Evolutionary conservation across 2,113 vertebrate genomes (phyloP), one percentile per base, ranked within the genome.

Genomic region (Stegastes partitus): DNA sequence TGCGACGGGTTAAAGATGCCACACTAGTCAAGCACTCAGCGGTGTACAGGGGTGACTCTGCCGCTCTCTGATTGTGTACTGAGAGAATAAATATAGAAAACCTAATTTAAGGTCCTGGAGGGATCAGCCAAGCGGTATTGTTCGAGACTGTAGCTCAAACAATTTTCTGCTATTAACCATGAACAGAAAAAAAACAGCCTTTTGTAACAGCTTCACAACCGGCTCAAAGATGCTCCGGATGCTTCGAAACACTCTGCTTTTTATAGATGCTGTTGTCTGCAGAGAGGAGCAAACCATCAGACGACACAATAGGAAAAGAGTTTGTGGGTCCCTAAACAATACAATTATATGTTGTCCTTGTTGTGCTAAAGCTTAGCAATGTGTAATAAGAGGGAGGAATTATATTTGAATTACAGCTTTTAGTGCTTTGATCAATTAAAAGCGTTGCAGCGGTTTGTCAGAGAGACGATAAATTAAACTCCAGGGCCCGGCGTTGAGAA

Each of bases 21-120:
- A 49, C 1, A 15, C 66, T 74, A 28, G 59, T 57, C 74, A 53
- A 87, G 37, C 25, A 61, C 57, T 77, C 34, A 25, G 49, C 2
- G 23, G 25, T 51, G 53, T 37, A 73, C 59, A 74, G 54, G 31
- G 50, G 44, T 45, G 18, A 74, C 72, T 68, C 26, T 84, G 69
- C 31, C 42, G 44, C 28, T 83, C 39, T 51, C 71, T 61, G 47
- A 50, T 37, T 80, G 47, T 57, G 25, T 26, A 62, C 42, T 21
- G 15, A 54, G 55, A 67, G 56, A 71, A 79, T 55, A 82, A 76
- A 85, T 83, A 84, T 31, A 88, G 73, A 73, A 86, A 81, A 47
- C 22, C 62, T 58, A 2, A 78, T 83, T 71, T 31, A 54, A 59
- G 37, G 31, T 70, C 68, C 70, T 25, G 0, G 7, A 82, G 47